phyloP scores from a whole-genome alignment of 1,140 invertebrate species.

The Drosophila melanica region DNA sequence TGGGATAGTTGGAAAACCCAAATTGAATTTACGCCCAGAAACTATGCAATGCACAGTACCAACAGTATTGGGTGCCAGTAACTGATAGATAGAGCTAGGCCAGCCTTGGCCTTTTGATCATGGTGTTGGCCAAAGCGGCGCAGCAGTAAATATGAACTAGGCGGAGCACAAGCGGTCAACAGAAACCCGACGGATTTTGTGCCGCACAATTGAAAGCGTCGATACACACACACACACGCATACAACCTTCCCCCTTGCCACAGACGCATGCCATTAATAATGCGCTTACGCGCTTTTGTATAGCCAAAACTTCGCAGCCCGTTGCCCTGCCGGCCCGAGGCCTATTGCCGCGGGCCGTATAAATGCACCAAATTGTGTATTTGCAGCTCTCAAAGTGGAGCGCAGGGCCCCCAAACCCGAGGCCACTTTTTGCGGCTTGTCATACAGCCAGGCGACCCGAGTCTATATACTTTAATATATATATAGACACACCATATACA shows the following conservation, averaged over 20 bases:
- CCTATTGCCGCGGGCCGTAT: conserved; percentile 8
- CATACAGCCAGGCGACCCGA: conserved; percentile 18
- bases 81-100: conserved; percentile 39
- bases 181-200: conserved; percentile 19
- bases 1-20: not conserved
- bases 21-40: conserved; percentile 27
- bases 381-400: conserved; percentile 23
- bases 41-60: not conserved
- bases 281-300: conserved; percentile 73
- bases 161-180: conserved; percentile 8
- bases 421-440: conserved; percentile 39
- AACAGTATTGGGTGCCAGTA: conserved; percentile 12
- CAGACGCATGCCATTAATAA: conserved; percentile 60
- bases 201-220: conserved; percentile 50
- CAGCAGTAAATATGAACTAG: conserved; percentile 56
- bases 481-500: conserved; percentile 16
- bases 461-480: not conserved
- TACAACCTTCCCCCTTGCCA: not conserved
- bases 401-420: conserved; percentile 6
- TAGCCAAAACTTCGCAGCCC: conserved; percentile 22
- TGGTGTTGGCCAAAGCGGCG: conserved; percentile 51
- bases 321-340: not conserved
- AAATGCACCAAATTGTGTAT: conserved; percentile 37
- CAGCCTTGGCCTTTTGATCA: conserved; percentile 18
- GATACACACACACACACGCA: conserved; percentile 22